Evolutionary conservation across 2,888 invertebrate species (phyloP).

Genomic region (Paralinhomoeus sp.): DNA sequence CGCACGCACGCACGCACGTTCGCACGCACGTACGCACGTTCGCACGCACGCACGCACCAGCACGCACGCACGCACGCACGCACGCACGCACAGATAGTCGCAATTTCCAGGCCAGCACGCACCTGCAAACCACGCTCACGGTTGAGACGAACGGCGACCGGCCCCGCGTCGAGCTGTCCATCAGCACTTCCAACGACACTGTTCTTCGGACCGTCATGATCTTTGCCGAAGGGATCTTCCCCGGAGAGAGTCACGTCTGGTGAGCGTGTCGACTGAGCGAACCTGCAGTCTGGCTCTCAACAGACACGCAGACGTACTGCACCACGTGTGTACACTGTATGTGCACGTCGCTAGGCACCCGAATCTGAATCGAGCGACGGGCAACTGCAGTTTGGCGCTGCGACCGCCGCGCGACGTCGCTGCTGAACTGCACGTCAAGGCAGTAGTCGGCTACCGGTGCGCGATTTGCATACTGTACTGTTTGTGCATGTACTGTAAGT

Average conservation of each 20-base stretch:
- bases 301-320: no score
- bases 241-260: constrained; percentile 33
- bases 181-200: constrained; percentile 57
- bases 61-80: no score
- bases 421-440: constrained; percentile 67
- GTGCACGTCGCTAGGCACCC: no score
- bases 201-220: constrained; percentile 54
- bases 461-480: no score
- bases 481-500: no score
- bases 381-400: constrained; percentile 40
- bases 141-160: constrained; percentile 36
- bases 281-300: neutral
- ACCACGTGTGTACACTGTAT: no score
- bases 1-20: neutral
- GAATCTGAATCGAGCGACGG: constrained; percentile 31
- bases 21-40: no score
- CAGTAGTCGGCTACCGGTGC: constrained; percentile 9
- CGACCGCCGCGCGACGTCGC: constrained; percentile 44
- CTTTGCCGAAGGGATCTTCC: constrained; percentile 62
- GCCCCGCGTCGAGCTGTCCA: constrained; percentile 44
- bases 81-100: no score
- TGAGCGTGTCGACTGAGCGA: no score
- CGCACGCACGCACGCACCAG: no score
- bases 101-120: constrained; percentile 41
- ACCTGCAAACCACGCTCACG: constrained; percentile 48